Evolutionary conservation across 2,113 vertebrate species (phyloP), one percentile per base, ranked within the genome.

Genomic region (Dipodomys ordii): DNA sequence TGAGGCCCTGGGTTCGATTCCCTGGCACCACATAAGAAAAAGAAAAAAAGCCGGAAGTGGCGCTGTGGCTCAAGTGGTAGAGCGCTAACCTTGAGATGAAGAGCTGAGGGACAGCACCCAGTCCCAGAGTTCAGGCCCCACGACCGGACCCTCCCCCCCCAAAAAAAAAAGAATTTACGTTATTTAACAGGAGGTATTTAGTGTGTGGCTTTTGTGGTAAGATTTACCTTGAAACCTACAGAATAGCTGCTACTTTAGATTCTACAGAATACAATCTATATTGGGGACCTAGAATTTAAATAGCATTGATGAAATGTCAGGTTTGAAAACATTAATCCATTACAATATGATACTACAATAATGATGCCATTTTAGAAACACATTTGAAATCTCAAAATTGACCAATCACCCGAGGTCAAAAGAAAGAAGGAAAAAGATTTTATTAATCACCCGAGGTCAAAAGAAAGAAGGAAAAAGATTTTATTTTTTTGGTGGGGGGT

Each of bases 141-240:
- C 39, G 4, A 39, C 39, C 39, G 39, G 39, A 39, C 3, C 39
- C 39, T 5, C 39, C 4, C 39, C 39, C 39, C 39, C 39, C 39
- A 0, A 4, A 39, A 6, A 39, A 39, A 39, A 39, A 97, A 98
- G 98, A 98, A 98, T 97, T 95, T 94, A 97, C 97, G 95, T 88
- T 96, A 98, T 97, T 98, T 98, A 98, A 98, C 97, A 98, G 98
- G 98, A 99, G 98, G 97, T 97, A 94, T 87, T 96, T 96, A 95
- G 49, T 96, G 96, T 98, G 98, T 98, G 96, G 97, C 94, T 97
- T 97, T 98, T 98, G 96, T 97, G 98, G 98, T 97, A 98, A 97
- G 97, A 98, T 98, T 98, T 97, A 98, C 96, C 97, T 98, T 97
- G 97, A 93, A 97, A 97, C 49, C 96, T 96, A 92, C 64, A 89